A percentile compares a stretch with the other conserved stretches of the same genome.
Evolutionary conservation across 2,888 invertebrate species (phyloP).

Genomic region (Incurvaria masculella): DNA sequence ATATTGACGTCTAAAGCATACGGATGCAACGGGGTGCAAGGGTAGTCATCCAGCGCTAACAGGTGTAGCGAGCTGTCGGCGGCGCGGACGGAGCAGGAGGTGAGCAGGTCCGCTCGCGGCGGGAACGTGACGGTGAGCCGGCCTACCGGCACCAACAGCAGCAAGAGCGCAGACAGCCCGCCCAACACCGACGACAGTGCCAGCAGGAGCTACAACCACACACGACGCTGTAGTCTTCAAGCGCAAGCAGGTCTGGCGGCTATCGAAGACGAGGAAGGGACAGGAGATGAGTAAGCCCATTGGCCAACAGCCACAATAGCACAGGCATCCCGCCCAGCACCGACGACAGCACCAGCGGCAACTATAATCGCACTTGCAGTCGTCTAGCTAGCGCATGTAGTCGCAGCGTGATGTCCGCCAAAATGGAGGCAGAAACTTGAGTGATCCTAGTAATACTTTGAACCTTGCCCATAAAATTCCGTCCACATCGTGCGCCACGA

Average conservation of each 20-base stretch:
- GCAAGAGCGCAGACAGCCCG: slow-evolving; percentile 62
- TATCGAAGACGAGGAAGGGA: no score
- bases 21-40: slow-evolving; percentile 45
- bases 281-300: slow-evolving; percentile 62
- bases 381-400: no score
- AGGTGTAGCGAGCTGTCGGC: slow-evolving; percentile 31
- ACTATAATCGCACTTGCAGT: slow-evolving; percentile 44
- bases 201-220: slow-evolving; percentile 55
- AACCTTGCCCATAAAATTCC: no score
- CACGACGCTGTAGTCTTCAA: no score
- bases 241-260: no score
- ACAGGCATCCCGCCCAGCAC: slow-evolving; percentile 64
- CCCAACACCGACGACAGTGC: slow-evolving; percentile 66
- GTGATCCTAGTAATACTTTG: no score
- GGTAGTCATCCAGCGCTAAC: slow-evolving; percentile 42
- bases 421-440: no score
- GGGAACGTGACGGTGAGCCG: slow-evolving; percentile 65
- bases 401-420: no score
- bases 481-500: no score
- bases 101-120: slow-evolving; percentile 54
- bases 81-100: slow-evolving; percentile 44
- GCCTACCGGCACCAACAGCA: slow-evolving; percentile 69
- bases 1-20: slow-evolving; percentile 46
- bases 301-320: slow-evolving; percentile 62
- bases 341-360: slow-evolving; percentile 66